Conservation (phyloP, 2,888 invertebrate species). For the Lochmaea capreae region DNA sequence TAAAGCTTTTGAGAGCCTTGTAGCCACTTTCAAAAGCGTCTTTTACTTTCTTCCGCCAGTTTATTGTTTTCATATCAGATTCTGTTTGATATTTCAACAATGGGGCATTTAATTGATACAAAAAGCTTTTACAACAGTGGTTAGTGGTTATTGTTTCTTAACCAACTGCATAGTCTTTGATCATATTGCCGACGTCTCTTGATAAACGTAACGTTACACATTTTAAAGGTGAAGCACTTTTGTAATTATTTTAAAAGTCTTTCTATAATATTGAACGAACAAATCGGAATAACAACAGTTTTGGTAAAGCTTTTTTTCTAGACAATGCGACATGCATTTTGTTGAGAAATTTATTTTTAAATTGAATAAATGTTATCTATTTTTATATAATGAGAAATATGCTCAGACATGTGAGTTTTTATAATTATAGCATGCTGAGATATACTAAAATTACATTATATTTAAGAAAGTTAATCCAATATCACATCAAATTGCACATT, state of each 20-base stretch:
- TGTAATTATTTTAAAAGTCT: neutral
- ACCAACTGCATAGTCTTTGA: slow-evolving; percentile 11
- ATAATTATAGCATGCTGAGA: no score
- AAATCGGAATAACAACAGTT: no score
- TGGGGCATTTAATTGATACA: slow-evolving; percentile 18
- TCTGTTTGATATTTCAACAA: slow-evolving; percentile 21
- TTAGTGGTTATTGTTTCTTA: slow-evolving; percentile 18
- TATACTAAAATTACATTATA: no score
- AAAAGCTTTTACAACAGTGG: slow-evolving; percentile 9
- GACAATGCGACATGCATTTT: no score
- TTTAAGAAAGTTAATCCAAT: no score
- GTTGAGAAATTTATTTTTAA: no score
- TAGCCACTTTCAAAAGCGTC: slow-evolving; percentile 12
- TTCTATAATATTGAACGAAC: neutral
- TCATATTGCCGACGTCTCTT: slow-evolving; percentile 3
- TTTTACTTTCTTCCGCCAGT: slow-evolving; percentile 28
- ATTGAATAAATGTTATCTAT: no score
- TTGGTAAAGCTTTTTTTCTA: no score
- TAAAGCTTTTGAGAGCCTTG: neutral
- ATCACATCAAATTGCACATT: no score
- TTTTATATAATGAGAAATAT: no score
- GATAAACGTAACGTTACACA: neutral
- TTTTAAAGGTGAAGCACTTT: neutral
- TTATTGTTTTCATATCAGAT: slow-evolving; percentile 21
- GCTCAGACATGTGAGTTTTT: no score